Percentiles rank a stretch among this genome's conserved stretches.
Evolutionary conservation across 2,797 vertebrate genomes (phyloP).

Genomic region (Vultur gryphus): DNA sequence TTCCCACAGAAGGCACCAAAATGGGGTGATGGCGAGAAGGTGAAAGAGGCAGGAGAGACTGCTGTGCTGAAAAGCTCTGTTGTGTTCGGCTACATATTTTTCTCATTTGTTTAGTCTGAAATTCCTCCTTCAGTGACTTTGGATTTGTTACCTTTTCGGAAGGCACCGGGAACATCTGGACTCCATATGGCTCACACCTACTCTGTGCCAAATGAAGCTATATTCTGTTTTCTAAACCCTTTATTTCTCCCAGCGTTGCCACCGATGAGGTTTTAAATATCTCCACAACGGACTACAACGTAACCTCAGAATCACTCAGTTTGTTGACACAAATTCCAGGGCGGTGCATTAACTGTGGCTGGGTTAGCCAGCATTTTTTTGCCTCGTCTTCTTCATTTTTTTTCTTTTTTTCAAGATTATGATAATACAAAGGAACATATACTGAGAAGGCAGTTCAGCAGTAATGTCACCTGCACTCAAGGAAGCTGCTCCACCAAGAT

Average conservation of each 20-base stretch:
- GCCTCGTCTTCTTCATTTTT: neutral
- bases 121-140: constrained; percentile 45
- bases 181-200: constrained; percentile 61
- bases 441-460: neutral
- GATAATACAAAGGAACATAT: neutral
- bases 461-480: neutral
- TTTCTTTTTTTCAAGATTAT: neutral
- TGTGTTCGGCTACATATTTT: constrained; percentile 26
- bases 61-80: constrained; percentile 45
- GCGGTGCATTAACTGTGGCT: neutral
- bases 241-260: constrained; percentile 1
- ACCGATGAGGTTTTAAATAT: neutral
- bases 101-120: constrained; percentile 73
- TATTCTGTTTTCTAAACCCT: constrained; percentile 13
- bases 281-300: neutral
- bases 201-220: constrained; percentile 6
- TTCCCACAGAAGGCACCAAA: neutral
- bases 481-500: neutral
- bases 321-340: neutral
- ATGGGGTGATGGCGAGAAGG: rapidly evolving
- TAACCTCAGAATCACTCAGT: neutral
- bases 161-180: constrained; percentile 63
- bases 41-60: neutral
- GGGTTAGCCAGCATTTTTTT: neutral
- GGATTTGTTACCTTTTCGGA: constrained; percentile 47